Conservation (phyloP, 2,888 invertebrate genomes). For the Muschampia plurimacula region DNA sequence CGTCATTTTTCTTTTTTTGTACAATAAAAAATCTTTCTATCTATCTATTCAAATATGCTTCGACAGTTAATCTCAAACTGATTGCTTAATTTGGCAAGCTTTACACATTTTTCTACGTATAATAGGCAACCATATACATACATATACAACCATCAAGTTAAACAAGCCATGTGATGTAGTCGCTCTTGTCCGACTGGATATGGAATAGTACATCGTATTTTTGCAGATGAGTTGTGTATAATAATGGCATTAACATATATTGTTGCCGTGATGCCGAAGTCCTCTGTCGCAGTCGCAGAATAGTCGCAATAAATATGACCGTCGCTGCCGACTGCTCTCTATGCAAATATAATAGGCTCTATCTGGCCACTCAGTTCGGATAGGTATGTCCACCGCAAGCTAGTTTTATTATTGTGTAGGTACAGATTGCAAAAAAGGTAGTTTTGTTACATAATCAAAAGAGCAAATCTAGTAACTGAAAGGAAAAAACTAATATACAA, state of each 20-base stretch:
- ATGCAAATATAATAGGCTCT: conserved; percentile 79
- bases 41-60: neutral
- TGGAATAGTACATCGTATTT: conserved; percentile 20
- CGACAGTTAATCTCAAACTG: neutral
- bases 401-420: conserved; percentile 45
- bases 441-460: neutral
- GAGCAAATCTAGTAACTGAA: no score
- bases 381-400: conserved; percentile 48
- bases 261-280: conserved; percentile 31
- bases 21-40: neutral
- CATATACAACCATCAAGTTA: conserved; percentile 7
- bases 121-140: neutral
- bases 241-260: conserved; percentile 43
- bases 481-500: no score
- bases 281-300: conserved; percentile 50
- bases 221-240: conserved; percentile 36
- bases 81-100: neutral
- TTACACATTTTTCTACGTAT: neutral
- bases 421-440: conserved; percentile 46
- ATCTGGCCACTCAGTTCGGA: conserved; percentile 54
- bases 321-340: conserved; percentile 57
- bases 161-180: conserved; percentile 6
- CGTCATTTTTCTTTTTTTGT: no score
- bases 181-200: conserved; percentile 20
- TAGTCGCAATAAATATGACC: conserved; percentile 63